phyloP scores from a whole-genome alignment of 2,888 invertebrate genomes.

The Mystacides longicornis region DNA sequence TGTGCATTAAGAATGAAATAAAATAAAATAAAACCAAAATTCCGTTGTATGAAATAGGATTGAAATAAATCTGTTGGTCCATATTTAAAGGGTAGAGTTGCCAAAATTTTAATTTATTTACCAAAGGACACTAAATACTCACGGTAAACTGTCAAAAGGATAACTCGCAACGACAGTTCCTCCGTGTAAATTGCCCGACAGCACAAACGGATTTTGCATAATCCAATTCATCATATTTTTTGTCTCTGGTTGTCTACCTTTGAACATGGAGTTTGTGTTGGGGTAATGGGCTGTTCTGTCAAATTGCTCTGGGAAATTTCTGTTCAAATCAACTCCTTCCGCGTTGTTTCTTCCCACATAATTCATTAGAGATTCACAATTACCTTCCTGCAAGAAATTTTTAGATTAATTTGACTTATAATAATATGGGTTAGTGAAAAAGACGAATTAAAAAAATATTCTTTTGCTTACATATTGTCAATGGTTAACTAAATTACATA shows the following conservation, averaged over 20 bases:
- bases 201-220: conserved; percentile 75
- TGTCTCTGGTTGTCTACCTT: conserved; percentile 77
- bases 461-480: no score
- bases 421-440: no score
- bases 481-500: no score
- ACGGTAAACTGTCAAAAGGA: conserved; percentile 86
- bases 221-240: conserved; percentile 86
- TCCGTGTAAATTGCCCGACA: conserved; percentile 93
- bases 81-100: no score
- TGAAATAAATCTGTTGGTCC: no score
- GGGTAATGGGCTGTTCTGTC: conserved; percentile 40
- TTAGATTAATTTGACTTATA: no score
- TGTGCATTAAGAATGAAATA: no score
- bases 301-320: conserved; percentile 91
- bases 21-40: no score
- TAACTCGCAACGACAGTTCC: conserved; percentile 97
- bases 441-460: no score
- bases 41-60: no score
- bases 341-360: conserved; percentile 76
- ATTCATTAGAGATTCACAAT: conserved; percentile 60
- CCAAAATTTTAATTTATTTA: no score
- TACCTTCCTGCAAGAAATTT: conserved; percentile 80
- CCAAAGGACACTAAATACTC: conserved; percentile 33
- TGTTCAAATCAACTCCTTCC: conserved; percentile 74
- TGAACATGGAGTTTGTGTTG: conserved; percentile 33